Conservation (phyloP, 2,797 vertebrate species). For the Amphiprion clarkii region DNA sequence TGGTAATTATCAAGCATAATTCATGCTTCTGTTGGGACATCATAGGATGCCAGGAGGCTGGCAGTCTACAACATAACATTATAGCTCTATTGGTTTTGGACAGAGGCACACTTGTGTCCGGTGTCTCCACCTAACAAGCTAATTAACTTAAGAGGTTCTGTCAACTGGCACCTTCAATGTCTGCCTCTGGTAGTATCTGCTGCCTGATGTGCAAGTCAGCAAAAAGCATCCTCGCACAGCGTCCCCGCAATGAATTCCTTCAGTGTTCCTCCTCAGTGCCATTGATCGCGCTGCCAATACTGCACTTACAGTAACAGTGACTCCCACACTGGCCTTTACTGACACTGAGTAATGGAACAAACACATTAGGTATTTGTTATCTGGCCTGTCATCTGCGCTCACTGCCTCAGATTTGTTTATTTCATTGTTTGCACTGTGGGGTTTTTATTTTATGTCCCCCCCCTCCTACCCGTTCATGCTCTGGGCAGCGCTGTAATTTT, state of each 20-base stretch:
- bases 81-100: conserved; percentile 68
- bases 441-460: conserved; percentile 28
- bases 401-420: conserved; percentile 60
- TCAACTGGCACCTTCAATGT: conserved; percentile 70
- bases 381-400: conserved; percentile 54
- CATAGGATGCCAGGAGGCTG: conserved; percentile 31
- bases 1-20: conserved; percentile 8
- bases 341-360: conserved; percentile 74
- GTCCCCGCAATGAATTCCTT: conserved; percentile 55
- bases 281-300: conserved; percentile 77
- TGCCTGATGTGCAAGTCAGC: conserved; percentile 71
- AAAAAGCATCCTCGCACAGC: conserved; percentile 38
- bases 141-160: conserved; percentile 79
- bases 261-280: conserved; percentile 61
- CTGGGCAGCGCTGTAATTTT: conserved; percentile 62
- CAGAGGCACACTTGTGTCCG: conserved; percentile 43
- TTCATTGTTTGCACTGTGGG: conserved; percentile 62
- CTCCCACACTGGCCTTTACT: conserved; percentile 53
- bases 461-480: conserved; percentile 31
- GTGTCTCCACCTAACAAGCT: conserved; percentile 75
- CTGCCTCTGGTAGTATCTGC: conserved; percentile 55
- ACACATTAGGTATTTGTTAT: conserved; percentile 70
- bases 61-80: conserved; percentile 48
- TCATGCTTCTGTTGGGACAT: conserved; percentile 24
- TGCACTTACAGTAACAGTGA: conserved; percentile 75